phyloP scores from a whole-genome alignment of 1,140 invertebrate species.

The Palaemon carinicauda region DNA sequence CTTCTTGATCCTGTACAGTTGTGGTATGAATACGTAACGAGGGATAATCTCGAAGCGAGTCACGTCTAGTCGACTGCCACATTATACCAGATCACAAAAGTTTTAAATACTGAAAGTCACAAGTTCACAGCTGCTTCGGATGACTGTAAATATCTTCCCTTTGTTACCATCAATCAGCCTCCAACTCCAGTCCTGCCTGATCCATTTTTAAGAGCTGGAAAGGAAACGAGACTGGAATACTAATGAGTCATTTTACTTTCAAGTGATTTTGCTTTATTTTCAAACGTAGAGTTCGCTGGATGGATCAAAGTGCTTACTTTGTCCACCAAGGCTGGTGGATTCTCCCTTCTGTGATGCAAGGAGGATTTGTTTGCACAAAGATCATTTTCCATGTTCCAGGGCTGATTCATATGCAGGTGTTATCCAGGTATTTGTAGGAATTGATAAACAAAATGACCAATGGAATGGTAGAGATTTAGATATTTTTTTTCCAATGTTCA shows the following conservation, averaged over 20 bases:
- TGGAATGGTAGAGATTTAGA: too few species aligned
- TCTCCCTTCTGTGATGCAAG: too few species aligned
- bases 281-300: constrained; percentile 9
- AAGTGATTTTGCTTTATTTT: constrained; percentile 11
- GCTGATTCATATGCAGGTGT: too few species aligned
- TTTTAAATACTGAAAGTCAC: constrained; percentile 41
- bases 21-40: constrained; percentile 45
- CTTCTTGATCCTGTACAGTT: constrained; percentile 29
- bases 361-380: too few species aligned
- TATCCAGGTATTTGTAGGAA: too few species aligned
- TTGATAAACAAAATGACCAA: too few species aligned
- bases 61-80: not conserved
- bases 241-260: constrained; percentile 48
- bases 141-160: constrained; percentile 44
- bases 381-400: too few species aligned
- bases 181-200: constrained; percentile 16
- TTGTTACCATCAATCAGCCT: not conserved
- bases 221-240: constrained; percentile 25
- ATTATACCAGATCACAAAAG: constrained; percentile 44
- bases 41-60: not conserved
- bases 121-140: constrained; percentile 35
- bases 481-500: too few species aligned
- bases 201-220: constrained; percentile 15
- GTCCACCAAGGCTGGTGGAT: not conserved
- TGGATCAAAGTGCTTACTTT: not conserved